Evolutionary conservation across 2,113 vertebrate genomes (phyloP), one percentile per base, ranked within the genome.

Genomic region (Chaetodon auriga): DNA sequence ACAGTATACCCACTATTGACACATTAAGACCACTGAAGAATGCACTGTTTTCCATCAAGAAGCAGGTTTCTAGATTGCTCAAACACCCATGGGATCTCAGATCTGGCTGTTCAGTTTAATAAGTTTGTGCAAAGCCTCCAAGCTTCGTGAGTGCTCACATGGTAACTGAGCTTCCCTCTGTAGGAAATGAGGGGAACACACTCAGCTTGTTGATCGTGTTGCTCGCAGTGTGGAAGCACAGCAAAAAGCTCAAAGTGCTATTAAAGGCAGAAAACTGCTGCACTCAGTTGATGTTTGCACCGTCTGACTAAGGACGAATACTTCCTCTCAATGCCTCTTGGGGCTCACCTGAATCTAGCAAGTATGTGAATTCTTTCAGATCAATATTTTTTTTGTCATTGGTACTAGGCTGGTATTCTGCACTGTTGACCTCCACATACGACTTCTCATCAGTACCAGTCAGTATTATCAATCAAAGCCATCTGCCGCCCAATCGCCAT

Each of bases 391-490:
- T 25, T 30, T n/a, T 60, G 51, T 62, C 66, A 25, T 70, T 49
- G 43, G 16, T 82, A 36, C 23, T 5, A 13, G 7, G 35, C 36
- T 25, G 23, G 12, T 66, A 11, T 35, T 80, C 38, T 66, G 21
- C 18, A 57, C 49, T 68, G n/a, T 48, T 54, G 25, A 48, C 57
- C 65, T 48, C 19, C 12, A 49, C 9, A 11, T 5, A 25, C 53
- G 1, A 85, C 81, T 68, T 68, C 64, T 83, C 41, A 85, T 75
- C 36, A 63, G 51, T 57, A 25, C 78, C 66, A 57, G 75, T 87
- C 82, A 82, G 23, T 25, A 4, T n/a, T 87, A 82, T 86, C 77
- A 84, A 90, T 78, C 66, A 46, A 69, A 78, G 82, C 58, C 71
- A 63, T 78, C 54, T 60, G 13, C 16, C 68, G 53, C 43, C 87